Evolutionary conservation across 2,888 invertebrate species (phyloP), one percentile per base, ranked within the genome.

Genomic region (Diarsia dahlii): DNA sequence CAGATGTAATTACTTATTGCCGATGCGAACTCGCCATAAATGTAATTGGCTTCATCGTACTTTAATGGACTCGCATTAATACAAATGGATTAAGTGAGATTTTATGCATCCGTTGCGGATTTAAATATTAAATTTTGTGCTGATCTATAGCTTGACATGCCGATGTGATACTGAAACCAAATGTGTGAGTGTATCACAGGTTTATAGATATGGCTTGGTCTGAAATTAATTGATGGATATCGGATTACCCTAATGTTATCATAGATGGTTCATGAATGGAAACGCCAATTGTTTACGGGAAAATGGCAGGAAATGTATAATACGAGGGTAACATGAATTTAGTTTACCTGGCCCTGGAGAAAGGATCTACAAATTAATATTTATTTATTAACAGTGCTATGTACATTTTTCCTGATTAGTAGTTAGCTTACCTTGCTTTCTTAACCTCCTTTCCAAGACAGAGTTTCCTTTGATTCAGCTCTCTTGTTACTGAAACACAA

Each of bases 1-100:
- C 87, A 86, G 85, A 79, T 80, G 82, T 87, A 89, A 89, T 89
- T 89, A 89, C 84, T 87, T 89, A 87, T 87, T 80, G 87, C 81
- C 87, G 78, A 87, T 87, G 75, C 84, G 82, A 74, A 81, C 76
- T 77, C 76, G 74, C 83, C 77, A 82, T 88, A 88, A 87, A 85
- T 87, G 82, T 87, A 88, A 88, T 89, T 86, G 87, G 82, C 72
- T 84, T 76, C 82, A 84, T 89, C 80, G 75, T 85, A 85, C 78
- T 89, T 87, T 87, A 89, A 88, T 89, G 84, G 82, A 86, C 81
- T 78, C 78, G 62, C 75, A 85, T 87, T 85, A 87, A 87, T 84
- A 85, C 74, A 84, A 86, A 85, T 83, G 84, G 79, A 85, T 86
- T 84, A 84, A 81, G 76, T 84, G 80, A 71, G 76, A 81, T 87